Conservation (phyloP, 2,888 invertebrate species). For the Erebia palarica region DNA sequence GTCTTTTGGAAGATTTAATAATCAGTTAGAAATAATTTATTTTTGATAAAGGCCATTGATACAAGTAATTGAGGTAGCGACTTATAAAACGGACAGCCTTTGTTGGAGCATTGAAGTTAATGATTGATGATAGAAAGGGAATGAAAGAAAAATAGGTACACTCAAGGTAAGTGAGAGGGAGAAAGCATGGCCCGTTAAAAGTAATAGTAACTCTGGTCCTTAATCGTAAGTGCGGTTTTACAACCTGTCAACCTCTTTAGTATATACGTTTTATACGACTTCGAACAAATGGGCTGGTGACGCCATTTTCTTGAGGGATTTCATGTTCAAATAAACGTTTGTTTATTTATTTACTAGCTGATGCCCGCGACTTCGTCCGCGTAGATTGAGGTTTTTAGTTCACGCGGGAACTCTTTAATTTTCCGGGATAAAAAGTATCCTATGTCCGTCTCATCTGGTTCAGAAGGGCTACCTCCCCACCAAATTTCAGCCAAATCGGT, state of each 20-base stretch:
- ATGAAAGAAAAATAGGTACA: slow-evolving; percentile 31
- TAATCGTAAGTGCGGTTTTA: slow-evolving; percentile 1
- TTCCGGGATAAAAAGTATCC: too few species aligned
- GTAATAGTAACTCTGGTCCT: slow-evolving; percentile 16
- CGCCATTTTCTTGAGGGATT: background rate
- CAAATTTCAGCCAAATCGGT: too few species aligned
- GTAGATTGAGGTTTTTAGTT: too few species aligned
- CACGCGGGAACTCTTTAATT: too few species aligned
- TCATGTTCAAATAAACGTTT: too few species aligned
- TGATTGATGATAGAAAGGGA: slow-evolving; percentile 31
- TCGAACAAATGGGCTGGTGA: background rate
- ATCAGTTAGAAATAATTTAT: too few species aligned
- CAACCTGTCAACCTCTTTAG: slow-evolving; percentile 5
- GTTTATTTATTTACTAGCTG: too few species aligned
- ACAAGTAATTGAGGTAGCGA: slow-evolving; percentile 9
- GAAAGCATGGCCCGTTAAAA: slow-evolving; percentile 22
- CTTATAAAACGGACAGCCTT: slow-evolving; percentile 23
- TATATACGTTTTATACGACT: background rate
- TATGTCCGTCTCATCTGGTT: too few species aligned
- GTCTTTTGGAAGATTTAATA: too few species aligned
- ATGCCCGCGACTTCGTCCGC: too few species aligned
- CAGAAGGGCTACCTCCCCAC: too few species aligned
- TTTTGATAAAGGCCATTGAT: too few species aligned
- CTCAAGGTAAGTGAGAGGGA: slow-evolving; percentile 22
- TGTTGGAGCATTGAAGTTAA: slow-evolving; percentile 11